Base-by-base conservation (phyloP, 1,140 invertebrate genomes). In the Plectrocnemia conspersa region DNA sequence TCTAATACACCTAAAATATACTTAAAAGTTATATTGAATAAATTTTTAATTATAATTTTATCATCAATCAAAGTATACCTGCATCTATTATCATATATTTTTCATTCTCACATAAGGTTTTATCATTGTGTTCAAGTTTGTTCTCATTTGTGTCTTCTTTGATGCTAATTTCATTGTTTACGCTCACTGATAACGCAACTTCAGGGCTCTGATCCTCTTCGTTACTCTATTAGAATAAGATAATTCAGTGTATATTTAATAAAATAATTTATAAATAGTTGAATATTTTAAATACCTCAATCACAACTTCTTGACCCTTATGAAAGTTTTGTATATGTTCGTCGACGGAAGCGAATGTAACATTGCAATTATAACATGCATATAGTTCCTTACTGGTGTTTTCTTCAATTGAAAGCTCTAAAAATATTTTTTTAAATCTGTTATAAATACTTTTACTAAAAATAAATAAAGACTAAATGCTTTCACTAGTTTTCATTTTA, bases 241-340 rank as follows among this genome's bases (percentile, higher is more conserved):
- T 32, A 32, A 9, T 7, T 40, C 7, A 40, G 15, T 40, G 5
- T 40, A 16, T 7, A 23, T 6, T 18, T 18, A 16, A 29, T 15
- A 15, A 22, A 22, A n/a, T 24, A 33, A 3, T n/a, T 9, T 2
- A 15, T 9, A 44, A 15, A 22, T 46, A 22, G 11, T 18, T 45
- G 27, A n/a, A 19, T 46, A 38, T 22, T 32, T 38, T 25, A 42
- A 25, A 56, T 65, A 75, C 75, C 68, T 82, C 79, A 32, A 82
- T 68, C 27, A 81, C 74, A 41, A 84, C 80, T 68, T 84, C 80
- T 65, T 84, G 78, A 38, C 81, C 79, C 64, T 78, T 78, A 52
- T 85, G 83, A 64, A 76, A 82, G 56, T 79, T 72, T 50, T 79
- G 74, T 56, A 85, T 80, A 58, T 84, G 82, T 2, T 83, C 81